Evolutionary conservation across 2,888 invertebrate genomes (phyloP).

Genomic region (Agrochola lychnidis): DNA sequence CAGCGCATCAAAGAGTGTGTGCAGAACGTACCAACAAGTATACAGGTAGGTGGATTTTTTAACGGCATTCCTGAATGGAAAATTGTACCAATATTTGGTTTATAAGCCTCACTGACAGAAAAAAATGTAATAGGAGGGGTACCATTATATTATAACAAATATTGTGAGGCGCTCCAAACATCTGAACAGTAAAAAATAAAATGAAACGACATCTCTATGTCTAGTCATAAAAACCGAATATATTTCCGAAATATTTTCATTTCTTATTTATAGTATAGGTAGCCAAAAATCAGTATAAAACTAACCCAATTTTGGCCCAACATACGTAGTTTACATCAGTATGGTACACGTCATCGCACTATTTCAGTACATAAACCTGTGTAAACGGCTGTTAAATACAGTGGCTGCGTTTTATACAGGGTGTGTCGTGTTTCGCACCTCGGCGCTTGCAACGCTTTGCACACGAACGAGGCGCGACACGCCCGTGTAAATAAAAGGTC

Average conservation of each 20-base stretch:
- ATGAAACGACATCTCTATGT: no score
- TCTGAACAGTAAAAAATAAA: background rate
- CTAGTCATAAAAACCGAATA: background rate
- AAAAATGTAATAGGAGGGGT: accelerated
- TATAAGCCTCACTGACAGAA: background rate
- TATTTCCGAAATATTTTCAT: background rate
- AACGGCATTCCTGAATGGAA: background rate
- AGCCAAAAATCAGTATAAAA: background rate
- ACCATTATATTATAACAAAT: background rate
- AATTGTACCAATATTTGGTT: slow-evolving; percentile 1
- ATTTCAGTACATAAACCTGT: slow-evolving; percentile 5
- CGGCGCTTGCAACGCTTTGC: slow-evolving; percentile 21
- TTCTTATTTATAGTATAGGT: no score
- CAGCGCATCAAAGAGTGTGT: slow-evolving; percentile 30
- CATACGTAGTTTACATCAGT: background rate
- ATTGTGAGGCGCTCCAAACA: background rate
- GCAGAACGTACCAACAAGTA: background rate
- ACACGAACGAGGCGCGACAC: background rate
- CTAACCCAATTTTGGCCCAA: background rate
- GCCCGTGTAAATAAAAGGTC: slow-evolving; percentile 33
- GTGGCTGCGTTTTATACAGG: slow-evolving; percentile 40
- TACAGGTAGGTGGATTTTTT: background rate
- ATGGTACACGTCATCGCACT: slow-evolving; percentile 7
- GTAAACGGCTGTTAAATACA: slow-evolving; percentile 21
- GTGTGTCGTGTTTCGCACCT: slow-evolving; percentile 45